Base-by-base conservation (phyloP, 2,113 vertebrate genomes). In the Colinus virginianus region DNA sequence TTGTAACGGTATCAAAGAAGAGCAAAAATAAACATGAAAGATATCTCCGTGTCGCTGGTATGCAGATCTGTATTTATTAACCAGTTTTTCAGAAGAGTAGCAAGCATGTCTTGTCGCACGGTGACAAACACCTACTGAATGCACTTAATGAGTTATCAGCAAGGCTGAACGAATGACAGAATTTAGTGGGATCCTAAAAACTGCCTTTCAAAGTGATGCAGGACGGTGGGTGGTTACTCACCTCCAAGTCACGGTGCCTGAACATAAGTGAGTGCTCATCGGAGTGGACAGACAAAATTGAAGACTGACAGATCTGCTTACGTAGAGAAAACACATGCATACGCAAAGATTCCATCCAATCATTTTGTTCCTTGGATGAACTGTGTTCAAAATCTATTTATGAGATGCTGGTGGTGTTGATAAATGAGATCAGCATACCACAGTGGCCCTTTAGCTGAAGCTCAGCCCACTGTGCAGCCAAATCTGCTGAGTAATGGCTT, bases 21-120 rank as follows among this genome's bases (percentile, higher is more conserved):
- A 71, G 94, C 81, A 61, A 51, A 92, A 80, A 78, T 34, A 78
- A 95, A 78, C 43, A 38, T 28, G 93, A 91, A 91, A 38, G 82
- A 48, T 25, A 43, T 11, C 93, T 83, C n/a, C 15, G 1, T 1
- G 63, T 5, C 89, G 77, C 4, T 43, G 0, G 38, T 49, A 92
- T 55, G 89, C 96, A 95, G 89, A 93, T 89, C 34, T 12, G 74
- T 46, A 72, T 92, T 96, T 85, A 80, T 75, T 86, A 55, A 67
- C 3, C 38, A 10, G 67, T 36, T 83, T 26, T 36, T 5, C 61
- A 38, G 91, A 13, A 64, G 83, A 5, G 55, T 11, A 61, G 51
- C 34, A 8, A 61, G 79, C 17, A 4, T 0, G 6, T 26, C 75
- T 7, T 3, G 30, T 20, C 6, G 4, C n/a, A 7, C 0, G 23